Percentiles rank a stretch among this genome's conserved stretches.
These are phyloP conservation scores for Ariolimax columbianus DNA, from an alignment of 2,888 invertebrate genomes.

Conservation along the genomic window DNA sequence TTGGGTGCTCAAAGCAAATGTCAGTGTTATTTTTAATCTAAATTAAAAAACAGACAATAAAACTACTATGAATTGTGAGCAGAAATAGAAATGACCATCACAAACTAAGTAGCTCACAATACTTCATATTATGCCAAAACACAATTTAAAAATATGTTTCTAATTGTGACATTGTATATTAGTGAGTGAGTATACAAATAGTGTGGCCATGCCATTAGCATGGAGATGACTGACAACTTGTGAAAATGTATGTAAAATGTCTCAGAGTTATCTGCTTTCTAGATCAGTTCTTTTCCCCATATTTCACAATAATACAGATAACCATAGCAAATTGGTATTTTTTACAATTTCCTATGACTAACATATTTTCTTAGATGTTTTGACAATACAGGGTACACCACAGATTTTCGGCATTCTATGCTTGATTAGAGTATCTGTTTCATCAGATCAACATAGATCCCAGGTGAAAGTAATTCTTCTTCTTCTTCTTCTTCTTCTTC, in stretches of 20 bases:
- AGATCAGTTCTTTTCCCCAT: too few species aligned
- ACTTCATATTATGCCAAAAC: background rate
- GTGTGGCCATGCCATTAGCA: background rate
- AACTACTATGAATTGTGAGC: background rate
- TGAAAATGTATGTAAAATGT: background rate
- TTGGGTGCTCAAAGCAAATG: constrained; percentile 13
- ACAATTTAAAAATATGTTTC: background rate
- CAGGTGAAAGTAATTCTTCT: too few species aligned
- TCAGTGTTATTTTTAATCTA: too few species aligned
- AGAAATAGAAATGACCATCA: background rate
- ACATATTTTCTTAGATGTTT: too few species aligned
- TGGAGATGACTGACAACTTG: background rate
- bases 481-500: too few species aligned
- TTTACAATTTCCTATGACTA: too few species aligned
- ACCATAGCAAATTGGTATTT: too few species aligned
- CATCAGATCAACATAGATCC: too few species aligned
- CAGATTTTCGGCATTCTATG: too few species aligned
- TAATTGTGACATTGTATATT: background rate
- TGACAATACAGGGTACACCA: too few species aligned
- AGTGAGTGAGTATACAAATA: background rate
- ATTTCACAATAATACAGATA: too few species aligned
- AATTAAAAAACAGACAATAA: background rate
- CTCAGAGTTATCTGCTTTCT: background rate
- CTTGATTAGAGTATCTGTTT: too few species aligned
- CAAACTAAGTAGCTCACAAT: constrained; percentile 13